These are phyloP conservation scores for Campopleginae sp. DNA, from an alignment of 2,888 invertebrate genomes.

Conservation along the genomic window DNA sequence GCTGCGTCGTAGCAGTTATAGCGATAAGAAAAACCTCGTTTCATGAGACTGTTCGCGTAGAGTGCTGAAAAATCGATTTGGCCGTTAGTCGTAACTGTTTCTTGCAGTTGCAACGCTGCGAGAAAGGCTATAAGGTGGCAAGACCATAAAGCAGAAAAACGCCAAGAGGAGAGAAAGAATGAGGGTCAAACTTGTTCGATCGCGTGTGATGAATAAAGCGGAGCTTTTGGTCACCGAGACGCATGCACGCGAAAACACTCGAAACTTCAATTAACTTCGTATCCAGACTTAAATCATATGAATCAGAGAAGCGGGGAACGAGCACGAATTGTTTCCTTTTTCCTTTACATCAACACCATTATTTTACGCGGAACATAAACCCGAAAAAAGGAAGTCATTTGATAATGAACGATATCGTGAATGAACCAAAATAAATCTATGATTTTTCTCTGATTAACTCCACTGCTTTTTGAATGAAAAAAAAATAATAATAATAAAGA, in stretches of 20 bases:
- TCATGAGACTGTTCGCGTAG: conserved; percentile 10
- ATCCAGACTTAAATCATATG: not conserved
- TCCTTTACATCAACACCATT: not conserved
- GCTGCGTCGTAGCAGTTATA: not conserved
- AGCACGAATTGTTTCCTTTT: not conserved
- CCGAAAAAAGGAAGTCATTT: conserved; percentile 1
- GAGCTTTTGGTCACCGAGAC: conserved; percentile 14
- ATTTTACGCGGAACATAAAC: not conserved
- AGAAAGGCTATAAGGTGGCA: conserved; percentile 13
- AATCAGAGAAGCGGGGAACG: conserved; percentile 5
- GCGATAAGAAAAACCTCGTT: conserved; percentile 39
- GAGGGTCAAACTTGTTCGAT: conserved; percentile 19
- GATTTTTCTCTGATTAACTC: not conserved
- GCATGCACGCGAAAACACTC: conserved; percentile 32
- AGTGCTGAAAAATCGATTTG: conserved; percentile 48
- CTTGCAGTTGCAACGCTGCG: conserved; percentile 17
- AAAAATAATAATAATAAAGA: no score
- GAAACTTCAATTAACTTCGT: conserved; percentile 53
- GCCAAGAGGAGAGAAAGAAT: not conserved
- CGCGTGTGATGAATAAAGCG: conserved; percentile 41
- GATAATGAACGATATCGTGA: not conserved
- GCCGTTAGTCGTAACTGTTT: conserved; percentile 26
- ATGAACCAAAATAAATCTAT: not conserved
- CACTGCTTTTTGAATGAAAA: not conserved
- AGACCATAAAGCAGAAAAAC: not conserved